Percentiles rank a stretch among this genome's conserved stretches.
Evolutionary conservation across 1,140 invertebrate species (phyloP).

Genomic region (Drosophila ohnishii): DNA sequence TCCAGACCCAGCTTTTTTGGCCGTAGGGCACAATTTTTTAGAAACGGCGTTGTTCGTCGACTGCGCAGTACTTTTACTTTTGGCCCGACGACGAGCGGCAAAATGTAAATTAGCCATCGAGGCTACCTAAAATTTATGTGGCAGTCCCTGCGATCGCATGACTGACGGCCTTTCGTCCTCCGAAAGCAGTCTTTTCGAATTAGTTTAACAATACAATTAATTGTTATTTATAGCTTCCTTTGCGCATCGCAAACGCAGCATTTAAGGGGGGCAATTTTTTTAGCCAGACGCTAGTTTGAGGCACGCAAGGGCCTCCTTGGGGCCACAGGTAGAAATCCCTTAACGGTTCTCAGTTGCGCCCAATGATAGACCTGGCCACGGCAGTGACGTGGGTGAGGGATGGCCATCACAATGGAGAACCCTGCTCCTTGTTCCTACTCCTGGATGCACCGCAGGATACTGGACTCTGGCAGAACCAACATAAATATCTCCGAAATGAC

Average conservation of each 20-base stretch:
- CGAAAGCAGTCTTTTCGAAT: constrained; percentile 47
- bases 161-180: constrained; percentile 75
- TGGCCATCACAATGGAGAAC: constrained; percentile 2
- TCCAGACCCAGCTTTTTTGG: constrained; percentile 17
- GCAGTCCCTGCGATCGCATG: constrained; percentile 59
- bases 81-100: constrained; percentile 47
- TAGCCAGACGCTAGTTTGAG: constrained; percentile 57
- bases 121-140: constrained; percentile 65
- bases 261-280: constrained; percentile 31
- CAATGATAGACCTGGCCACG: constrained; percentile 52
- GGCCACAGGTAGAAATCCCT: constrained; percentile 17
- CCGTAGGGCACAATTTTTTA: constrained; percentile 73
- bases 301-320: constrained; percentile 56
- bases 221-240: constrained; percentile 80
- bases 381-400: constrained; percentile 25
- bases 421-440: neutral
- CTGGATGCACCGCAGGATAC: constrained; percentile 25
- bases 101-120: constrained; percentile 72
- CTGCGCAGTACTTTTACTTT: constrained; percentile 63
- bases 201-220: constrained; percentile 82
- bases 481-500: constrained; percentile 46
- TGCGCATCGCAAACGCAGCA: constrained; percentile 45
- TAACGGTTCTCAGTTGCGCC: constrained; percentile 51
- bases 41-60: constrained; percentile 37
- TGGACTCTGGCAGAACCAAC: constrained; percentile 4